These are phyloP conservation scores for Acleris cristana DNA, from an alignment of 2,888 invertebrate genomes.

Conservation along the genomic window DNA sequence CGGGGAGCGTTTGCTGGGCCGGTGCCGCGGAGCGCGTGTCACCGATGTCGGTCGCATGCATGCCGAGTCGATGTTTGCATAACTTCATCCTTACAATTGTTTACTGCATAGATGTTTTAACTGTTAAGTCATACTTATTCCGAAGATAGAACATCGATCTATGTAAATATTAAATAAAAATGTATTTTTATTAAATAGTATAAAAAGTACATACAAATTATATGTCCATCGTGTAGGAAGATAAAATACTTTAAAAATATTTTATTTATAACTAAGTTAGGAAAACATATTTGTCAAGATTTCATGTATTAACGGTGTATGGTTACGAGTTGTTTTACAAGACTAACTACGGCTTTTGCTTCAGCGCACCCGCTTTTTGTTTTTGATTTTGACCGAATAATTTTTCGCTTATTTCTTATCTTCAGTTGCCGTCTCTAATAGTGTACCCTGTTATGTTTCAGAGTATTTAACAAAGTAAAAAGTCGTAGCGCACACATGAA, in stretches of 20 bases:
- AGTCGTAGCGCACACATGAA: constrained; percentile 99
- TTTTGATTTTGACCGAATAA: constrained; percentile 48
- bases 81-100: constrained; percentile 53
- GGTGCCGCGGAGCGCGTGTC: constrained; percentile 49
- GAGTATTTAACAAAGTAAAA: constrained; percentile 98
- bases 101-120: constrained; percentile 44
- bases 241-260: constrained; percentile 51
- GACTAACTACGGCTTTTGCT: constrained; percentile 69
- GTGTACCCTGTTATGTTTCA: constrained; percentile 85
- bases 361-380: constrained; percentile 54
- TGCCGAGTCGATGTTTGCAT: constrained; percentile 64
- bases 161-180: constrained; percentile 67
- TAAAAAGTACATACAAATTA: constrained; percentile 55
- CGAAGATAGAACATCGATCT: constrained; percentile 51
- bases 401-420: constrained; percentile 52
- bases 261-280: constrained; percentile 67
- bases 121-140: constrained; percentile 34
- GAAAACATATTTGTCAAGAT: constrained; percentile 52
- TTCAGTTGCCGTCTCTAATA: constrained; percentile 75
- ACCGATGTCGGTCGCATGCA: constrained; percentile 67
- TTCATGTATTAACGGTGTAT: constrained; percentile 68
- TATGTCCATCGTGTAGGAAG: constrained; percentile 66
- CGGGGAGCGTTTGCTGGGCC: constrained; percentile 48
- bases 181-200: constrained; percentile 60
- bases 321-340: constrained; percentile 60